phyloP scores from a whole-genome alignment of 2,888 invertebrate species.

The Luffia ferchaultella region DNA sequence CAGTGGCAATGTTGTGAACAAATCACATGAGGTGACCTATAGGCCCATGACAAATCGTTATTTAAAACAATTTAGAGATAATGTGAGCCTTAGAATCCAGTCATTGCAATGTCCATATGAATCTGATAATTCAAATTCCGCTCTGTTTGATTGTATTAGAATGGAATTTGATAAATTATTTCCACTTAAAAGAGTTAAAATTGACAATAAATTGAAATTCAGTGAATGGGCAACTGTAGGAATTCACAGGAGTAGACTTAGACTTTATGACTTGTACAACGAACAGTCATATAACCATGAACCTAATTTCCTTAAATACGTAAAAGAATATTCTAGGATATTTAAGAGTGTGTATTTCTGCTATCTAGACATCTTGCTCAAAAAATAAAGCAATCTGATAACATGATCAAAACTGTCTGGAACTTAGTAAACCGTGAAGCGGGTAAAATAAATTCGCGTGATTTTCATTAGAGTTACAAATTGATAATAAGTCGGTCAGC shows the following conservation, averaged over 20 bases:
- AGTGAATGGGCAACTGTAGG: neutral
- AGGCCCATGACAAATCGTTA: neutral
- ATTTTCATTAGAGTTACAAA: neutral
- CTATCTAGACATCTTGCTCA: neutral
- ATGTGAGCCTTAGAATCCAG: neutral
- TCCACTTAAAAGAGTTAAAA: neutral
- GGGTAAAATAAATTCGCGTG: neutral
- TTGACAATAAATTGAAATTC: neutral
- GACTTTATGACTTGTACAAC: neutral
- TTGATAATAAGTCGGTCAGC: neutral
- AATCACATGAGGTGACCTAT: neutral
- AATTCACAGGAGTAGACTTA: neutral
- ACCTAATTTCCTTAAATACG: neutral
- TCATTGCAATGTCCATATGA: neutral
- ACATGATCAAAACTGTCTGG: neutral
- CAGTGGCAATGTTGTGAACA: neutral
- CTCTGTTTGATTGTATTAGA: neutral
- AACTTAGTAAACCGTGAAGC: neutral
- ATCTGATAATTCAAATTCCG: neutral
- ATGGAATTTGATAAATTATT: neutral
- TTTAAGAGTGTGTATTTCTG: neutral
- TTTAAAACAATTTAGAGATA: neutral
- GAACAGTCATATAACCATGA: neutral
- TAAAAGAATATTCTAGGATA: neutral
- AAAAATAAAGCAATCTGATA: neutral